Evolutionary conservation across 2,888 invertebrate genomes (phyloP).

Genomic region (Lycocerus yunnanus): DNA sequence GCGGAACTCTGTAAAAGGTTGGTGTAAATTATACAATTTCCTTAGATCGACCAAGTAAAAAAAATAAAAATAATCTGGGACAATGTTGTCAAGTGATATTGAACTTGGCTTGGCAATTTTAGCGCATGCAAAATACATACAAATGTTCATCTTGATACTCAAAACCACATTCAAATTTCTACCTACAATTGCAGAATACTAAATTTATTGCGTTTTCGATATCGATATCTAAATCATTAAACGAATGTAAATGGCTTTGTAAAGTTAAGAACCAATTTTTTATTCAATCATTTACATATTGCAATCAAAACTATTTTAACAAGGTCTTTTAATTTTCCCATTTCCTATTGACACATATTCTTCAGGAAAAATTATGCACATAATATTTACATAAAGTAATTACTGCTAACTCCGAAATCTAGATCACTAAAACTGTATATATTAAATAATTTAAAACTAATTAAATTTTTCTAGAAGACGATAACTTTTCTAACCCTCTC

Average conservation of each 20-base stretch:
- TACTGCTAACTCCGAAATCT: neutral
- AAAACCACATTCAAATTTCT: neutral
- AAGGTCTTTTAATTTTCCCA: neutral
- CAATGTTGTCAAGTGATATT: neutral
- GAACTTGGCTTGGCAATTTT: neutral
- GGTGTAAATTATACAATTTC: constrained; percentile 43
- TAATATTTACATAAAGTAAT: neutral
- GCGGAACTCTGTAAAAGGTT: constrained; percentile 94
- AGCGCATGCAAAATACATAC: neutral
- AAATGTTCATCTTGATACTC: neutral
- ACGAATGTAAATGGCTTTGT: neutral
- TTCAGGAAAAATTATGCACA: neutral
- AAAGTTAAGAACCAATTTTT: neutral
- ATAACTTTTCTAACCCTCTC: neutral
- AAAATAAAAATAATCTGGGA: neutral
- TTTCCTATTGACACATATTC: neutral
- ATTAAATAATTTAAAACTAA: neutral
- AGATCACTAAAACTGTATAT: neutral
- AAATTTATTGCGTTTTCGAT: neutral
- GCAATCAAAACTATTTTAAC: neutral
- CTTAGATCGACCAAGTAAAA: too few relatives aligned
- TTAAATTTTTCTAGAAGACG: neutral
- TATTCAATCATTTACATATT: neutral
- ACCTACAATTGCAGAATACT: neutral
- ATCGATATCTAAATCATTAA: neutral